A percentile compares a stretch with the other conserved stretches of the same genome.
Conservation (phyloP, 2,888 invertebrate species). For the Drosophila eohydei region DNA sequence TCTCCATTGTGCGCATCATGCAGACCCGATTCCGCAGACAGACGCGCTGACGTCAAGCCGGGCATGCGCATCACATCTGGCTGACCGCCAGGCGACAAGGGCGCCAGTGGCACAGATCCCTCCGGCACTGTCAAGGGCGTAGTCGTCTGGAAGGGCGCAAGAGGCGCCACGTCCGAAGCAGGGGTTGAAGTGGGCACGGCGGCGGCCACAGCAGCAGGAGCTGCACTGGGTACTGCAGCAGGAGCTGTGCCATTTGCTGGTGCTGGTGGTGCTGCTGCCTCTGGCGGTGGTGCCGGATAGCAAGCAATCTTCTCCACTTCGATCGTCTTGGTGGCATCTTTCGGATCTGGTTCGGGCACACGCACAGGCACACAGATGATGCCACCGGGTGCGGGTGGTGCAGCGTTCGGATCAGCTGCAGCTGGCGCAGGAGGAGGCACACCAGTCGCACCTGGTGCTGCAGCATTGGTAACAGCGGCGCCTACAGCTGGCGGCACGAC, state of each 20-base stretch:
- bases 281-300: conserved; percentile 81
- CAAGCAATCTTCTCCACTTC: conserved; percentile 82
- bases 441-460: conserved; percentile 6
- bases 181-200: neutral
- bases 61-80: conserved; percentile 80
- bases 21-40: conserved; percentile 66
- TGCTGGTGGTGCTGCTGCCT: conserved; percentile 34
- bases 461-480: conserved; percentile 21
- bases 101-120: conserved; percentile 72
- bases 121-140: conserved; percentile 69
- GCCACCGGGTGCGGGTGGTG: conserved; percentile 56
- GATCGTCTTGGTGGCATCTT: conserved; percentile 81
- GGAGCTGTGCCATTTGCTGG: conserved; percentile 32
- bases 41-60: conserved; percentile 65
- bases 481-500: conserved; percentile 11
- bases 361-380: conserved; percentile 82
- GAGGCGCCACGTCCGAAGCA: conserved; percentile 12
- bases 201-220: neutral
- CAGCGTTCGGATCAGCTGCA: conserved; percentile 43
- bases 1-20: conserved; percentile 47
- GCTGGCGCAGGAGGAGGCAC: conserved; percentile 1
- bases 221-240: neutral
- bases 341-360: conserved; percentile 82
- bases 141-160: conserved; percentile 57
- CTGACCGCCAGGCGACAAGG: conserved; percentile 55